Evolutionary conservation across 2,797 vertebrate genomes (phyloP), one percentile per base, ranked within the genome.

Genomic region (Saguinus oedipus): DNA sequence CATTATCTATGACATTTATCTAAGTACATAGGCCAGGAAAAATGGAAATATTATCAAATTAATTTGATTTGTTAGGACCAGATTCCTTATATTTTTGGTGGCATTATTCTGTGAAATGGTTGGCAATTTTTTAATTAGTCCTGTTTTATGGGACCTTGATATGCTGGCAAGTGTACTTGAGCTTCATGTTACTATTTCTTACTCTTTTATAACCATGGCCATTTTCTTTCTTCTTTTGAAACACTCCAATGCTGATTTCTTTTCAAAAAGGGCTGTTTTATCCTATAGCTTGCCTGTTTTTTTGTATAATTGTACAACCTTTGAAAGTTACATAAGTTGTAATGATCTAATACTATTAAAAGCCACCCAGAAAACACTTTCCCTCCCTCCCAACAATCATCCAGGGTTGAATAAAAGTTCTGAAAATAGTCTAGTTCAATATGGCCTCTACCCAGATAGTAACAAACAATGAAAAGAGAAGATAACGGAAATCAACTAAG

Each of bases 291-390:
- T 98, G 96, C 42, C 74, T 93, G 53, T 55, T 90, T 92, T 86
- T 99, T 99, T 99, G 99, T 99, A 99, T 99, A 99, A 99, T 99
- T 99, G 99, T 99, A 99, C 99, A 99, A 99, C 99, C 98, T 98
- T 99, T 99, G 99, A 99, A 99, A 99, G 99, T 99, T 99, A 99
- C 99, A 99, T 99, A 98, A 99, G 98, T 99, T 99, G 99, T 99
- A 99, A 99, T 98, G 98, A 99, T 99, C 99, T 99, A 99, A 99
- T 98, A 98, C 99, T 99, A 99, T 99, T 99, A 99, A 99, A 99
- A 99, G 99, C 99, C 99, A 99, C 99, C 99, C 98, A 98, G 98
- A 98, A 98, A 95, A 99, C 99, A 98, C 89, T 59, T 80, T 97
- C 96, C 98, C 98, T 98, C 97, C 97, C 97, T 97, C 97, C 96